Evolutionary conservation across 2,888 invertebrate genomes (phyloP), one percentile per base, ranked within the genome.

Genomic region (Cerceris ruficornis): DNA sequence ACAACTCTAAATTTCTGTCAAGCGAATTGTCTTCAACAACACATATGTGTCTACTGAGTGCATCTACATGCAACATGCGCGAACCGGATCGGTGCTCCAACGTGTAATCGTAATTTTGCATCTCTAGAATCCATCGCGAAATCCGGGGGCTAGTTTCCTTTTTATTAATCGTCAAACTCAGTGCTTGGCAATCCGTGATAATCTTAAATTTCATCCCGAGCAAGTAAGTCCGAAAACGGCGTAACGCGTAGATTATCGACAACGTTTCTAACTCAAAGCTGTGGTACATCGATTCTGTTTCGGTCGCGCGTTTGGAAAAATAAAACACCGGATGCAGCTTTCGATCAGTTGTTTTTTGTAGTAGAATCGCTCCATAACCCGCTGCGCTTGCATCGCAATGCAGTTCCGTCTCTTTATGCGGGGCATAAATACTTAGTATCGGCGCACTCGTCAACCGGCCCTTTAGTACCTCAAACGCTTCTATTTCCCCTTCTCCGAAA

Each of bases 51-150:
- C 70, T 17, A 28, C 64, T 70, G 6, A 70, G 39, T 0, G 59
- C 64, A 59, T 70, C 70, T 0, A 49, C 64, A 14, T 69, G 62
- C 7, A 7, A 14, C 69, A 69, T 62, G 4, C 14, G 43, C 0
- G 41, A 42, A 7, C 49, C 39, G 5, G 54, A 0, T 15, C 69
- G n/a, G 14, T 69, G 62, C 39, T 69, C 57, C 8, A 69, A 15
- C 2, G 9, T 15, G 39, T 62, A 69, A 59, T 59, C 59, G 6
- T 59, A 59, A n/a, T 7, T 28, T 42, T 66, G 65, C 15, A 66
- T 7, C 6, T 49, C 67, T 4, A 72, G 41, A 0, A 52, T 54
- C 72, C 61, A 72, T 43, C 61, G 17, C 7, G 67, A n/a, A 1
- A 72, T 72, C 11, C 72, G 46, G 5, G 46, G 46, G 5, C 13